Evolutionary conservation across 2,888 invertebrate genomes (phyloP).

Genomic region (Meteorus colon): DNA sequence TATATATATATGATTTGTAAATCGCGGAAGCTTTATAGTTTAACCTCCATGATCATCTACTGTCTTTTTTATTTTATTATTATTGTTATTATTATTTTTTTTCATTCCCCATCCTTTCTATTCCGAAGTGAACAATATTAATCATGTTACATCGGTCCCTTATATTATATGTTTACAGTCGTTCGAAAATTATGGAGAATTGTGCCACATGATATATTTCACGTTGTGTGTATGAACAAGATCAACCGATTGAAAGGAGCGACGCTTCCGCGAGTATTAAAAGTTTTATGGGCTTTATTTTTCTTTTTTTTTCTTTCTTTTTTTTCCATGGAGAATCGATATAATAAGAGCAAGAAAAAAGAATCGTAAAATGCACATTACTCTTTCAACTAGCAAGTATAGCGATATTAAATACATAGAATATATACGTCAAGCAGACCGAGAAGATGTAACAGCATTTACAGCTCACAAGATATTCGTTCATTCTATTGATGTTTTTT

Average conservation of each 20-base stretch:
- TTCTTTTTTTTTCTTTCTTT: neutral
- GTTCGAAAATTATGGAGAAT: neutral
- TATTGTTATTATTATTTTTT: neutral
- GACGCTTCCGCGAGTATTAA: neutral
- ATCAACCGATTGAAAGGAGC: neutral
- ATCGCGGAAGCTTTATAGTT: slow-evolving; percentile 34
- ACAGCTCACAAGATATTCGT: neutral
- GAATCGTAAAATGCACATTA: slow-evolving; percentile 52
- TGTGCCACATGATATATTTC: neutral
- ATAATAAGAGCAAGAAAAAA: slow-evolving; percentile 38
- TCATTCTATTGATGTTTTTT: slow-evolving; percentile 19
- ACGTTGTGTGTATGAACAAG: neutral
- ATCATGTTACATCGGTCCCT: neutral
- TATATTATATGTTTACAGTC: neutral
- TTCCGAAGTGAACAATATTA: neutral
- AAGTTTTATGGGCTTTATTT: slow-evolving; percentile 1
- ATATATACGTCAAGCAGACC: slow-evolving; percentile 39
- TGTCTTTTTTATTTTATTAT: no score
- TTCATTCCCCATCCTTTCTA: neutral
- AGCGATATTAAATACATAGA: slow-evolving; percentile 46
- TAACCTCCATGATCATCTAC: slow-evolving; percentile 4
- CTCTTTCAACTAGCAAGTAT: slow-evolving; percentile 45
- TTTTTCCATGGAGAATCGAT: slow-evolving; percentile 42
- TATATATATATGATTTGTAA: neutral
- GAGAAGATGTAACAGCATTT: neutral